Conservation (phyloP, 2,797 vertebrate genomes). For the Cheracebus regulus region DNA sequence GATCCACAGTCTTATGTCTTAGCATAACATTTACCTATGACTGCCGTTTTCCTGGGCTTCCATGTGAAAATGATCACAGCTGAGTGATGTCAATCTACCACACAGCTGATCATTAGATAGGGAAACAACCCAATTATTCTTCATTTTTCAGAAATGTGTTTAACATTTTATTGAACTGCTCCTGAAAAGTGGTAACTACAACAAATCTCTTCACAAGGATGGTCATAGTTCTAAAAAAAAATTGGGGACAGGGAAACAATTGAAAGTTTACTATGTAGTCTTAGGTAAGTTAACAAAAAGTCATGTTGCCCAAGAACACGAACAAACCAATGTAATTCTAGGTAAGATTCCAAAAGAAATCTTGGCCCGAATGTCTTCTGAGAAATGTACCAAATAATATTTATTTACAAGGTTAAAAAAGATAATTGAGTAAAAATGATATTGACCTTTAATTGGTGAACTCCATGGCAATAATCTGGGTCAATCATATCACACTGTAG, state of each 20-base stretch:
- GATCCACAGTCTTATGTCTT: not conserved
- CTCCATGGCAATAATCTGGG: not conserved
- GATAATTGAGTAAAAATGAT: not conserved
- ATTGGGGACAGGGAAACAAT: not conserved
- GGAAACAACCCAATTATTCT: not conserved
- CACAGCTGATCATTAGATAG: not conserved
- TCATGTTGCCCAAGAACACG: not conserved
- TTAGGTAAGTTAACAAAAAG: not conserved
- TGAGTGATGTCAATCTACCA: not conserved
- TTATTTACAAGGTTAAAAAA: not conserved
- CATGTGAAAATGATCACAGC: not conserved
- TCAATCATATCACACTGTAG: not conserved
- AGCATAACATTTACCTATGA: not conserved
- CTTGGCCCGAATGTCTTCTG: not conserved
- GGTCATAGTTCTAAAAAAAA: not conserved
- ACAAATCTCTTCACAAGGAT: not conserved
- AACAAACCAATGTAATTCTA: not conserved
- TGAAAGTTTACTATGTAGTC: not conserved
- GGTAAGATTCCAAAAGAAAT: not conserved
- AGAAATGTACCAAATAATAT: not conserved
- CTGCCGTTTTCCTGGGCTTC: not conserved
- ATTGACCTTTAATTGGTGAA: not conserved
- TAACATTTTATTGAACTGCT: not conserved
- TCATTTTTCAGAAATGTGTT: not conserved
- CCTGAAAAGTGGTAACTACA: not conserved